A percentile compares a stretch with the other conserved stretches of the same genome.
phyloP scores from a whole-genome alignment of 2,797 vertebrate species.

The Scolopax bukidnonensis region DNA sequence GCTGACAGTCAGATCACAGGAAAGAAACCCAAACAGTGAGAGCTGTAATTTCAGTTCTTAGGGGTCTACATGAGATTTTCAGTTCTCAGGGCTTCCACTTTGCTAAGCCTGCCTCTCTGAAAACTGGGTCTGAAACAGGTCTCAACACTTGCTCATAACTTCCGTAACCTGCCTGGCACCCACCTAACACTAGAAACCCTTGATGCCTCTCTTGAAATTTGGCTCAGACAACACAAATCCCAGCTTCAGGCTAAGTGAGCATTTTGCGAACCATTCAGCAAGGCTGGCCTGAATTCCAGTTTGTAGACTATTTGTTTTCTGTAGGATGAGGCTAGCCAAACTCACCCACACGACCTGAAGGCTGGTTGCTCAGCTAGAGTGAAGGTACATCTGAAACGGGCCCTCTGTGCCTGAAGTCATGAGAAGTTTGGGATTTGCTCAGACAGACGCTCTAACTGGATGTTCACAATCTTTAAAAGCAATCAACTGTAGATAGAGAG shows the following conservation, averaged over 20 bases:
- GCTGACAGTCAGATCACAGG: not conserved
- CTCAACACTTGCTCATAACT: not conserved
- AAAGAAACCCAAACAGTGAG: not conserved
- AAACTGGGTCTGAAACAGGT: not conserved
- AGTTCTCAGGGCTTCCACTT: not conserved
- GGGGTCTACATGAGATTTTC: not conserved
- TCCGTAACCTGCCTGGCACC: slow-evolving; percentile 26
- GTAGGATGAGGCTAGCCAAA: not conserved
- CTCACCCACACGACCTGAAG: not conserved
- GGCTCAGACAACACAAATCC: slow-evolving; percentile 33
- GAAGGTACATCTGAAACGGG: not conserved
- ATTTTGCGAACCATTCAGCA: slow-evolving; percentile 15
- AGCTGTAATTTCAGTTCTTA: not conserved
- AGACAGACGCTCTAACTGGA: not conserved
- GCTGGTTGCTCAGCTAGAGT: not conserved
- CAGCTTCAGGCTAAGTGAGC: slow-evolving; percentile 25
- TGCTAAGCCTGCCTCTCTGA: not conserved
- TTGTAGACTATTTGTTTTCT: slow-evolving; percentile 33
- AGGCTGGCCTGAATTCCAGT: slow-evolving; percentile 29
- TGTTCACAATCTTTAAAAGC: not conserved
- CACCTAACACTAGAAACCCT: not conserved
- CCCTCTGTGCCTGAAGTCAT: not conserved
- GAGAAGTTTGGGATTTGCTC: not conserved
- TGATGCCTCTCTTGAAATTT: not conserved
- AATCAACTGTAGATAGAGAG: not conserved